Evolutionary conservation across 1,140 invertebrate species (phyloP).

Genomic region (Adelges cooleyi): DNA sequence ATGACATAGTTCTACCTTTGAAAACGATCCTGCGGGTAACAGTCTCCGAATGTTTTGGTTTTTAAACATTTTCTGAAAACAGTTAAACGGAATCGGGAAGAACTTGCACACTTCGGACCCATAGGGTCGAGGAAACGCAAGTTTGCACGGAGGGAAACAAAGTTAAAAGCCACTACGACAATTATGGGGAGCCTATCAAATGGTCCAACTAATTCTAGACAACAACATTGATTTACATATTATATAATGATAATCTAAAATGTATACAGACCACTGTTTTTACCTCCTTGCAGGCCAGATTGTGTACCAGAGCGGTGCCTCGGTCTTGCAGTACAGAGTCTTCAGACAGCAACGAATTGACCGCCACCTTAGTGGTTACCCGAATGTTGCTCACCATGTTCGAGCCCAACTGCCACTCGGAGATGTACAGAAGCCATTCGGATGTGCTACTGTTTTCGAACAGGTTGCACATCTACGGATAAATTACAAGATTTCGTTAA

Average conservation of each 20-base stretch:
- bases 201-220: no score
- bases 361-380: constrained; percentile 80
- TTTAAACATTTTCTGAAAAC: constrained; percentile 62
- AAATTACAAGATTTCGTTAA: no score
- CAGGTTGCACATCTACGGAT: constrained; percentile 68
- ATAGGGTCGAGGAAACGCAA: constrained; percentile 37
- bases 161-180: no score
- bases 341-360: constrained; percentile 70
- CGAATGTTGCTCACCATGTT: constrained; percentile 73
- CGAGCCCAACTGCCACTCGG: constrained; percentile 68
- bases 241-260: not conserved
- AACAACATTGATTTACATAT: no score
- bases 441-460: constrained; percentile 80
- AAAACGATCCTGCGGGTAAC: constrained; percentile 54
- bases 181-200: no score
- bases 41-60: constrained; percentile 52
- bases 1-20: constrained; percentile 46
- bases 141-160: not conserved
- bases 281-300: constrained; percentile 89
- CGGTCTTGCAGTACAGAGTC: constrained; percentile 57
- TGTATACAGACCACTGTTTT: constrained; percentile 86
- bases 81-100: constrained; percentile 24
- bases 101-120: constrained; percentile 30
- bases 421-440: constrained; percentile 87
- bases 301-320: constrained; percentile 78